phyloP scores from a whole-genome alignment of 1,140 invertebrate genomes.

The Diachasma alloeum region DNA sequence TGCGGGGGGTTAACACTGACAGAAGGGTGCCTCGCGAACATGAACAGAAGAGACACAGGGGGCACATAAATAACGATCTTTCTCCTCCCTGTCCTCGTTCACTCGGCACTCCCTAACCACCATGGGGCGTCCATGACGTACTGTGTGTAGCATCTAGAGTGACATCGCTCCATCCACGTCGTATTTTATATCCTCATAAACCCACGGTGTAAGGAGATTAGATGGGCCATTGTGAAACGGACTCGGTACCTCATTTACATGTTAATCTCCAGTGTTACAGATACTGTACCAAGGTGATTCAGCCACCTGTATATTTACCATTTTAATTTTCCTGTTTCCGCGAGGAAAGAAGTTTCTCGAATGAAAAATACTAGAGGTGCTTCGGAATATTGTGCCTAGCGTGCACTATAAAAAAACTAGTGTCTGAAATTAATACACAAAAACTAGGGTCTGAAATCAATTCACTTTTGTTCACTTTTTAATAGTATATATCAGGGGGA shows the following conservation, averaged over 20 bases:
- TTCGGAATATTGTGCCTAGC: too few species aligned
- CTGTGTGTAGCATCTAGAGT: slow-evolving; percentile 43
- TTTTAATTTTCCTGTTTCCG: not conserved
- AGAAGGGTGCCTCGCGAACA: slow-evolving; percentile 1
- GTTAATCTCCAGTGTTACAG: slow-evolving; percentile 43
- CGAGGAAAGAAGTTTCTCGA: too few species aligned
- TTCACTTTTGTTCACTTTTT: too few species aligned
- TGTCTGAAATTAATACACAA: too few species aligned
- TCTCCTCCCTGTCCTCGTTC: slow-evolving; percentile 10
- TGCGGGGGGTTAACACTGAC: not conserved
- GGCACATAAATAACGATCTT: slow-evolving; percentile 14
- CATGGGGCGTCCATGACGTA: slow-evolving; percentile 28
- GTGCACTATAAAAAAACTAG: too few species aligned
- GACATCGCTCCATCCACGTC: slow-evolving; percentile 50
- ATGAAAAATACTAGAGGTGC: too few species aligned
- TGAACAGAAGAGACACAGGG: slow-evolving; percentile 12
- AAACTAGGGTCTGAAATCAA: too few species aligned
- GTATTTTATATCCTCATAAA: slow-evolving; percentile 47
- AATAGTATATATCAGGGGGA: too few species aligned
- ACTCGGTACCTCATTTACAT: slow-evolving; percentile 53
- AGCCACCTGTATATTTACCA: not conserved
- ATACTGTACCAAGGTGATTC: not conserved
- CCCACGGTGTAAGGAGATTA: slow-evolving; percentile 50
- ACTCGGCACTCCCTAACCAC: slow-evolving; percentile 15
- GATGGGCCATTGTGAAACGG: slow-evolving; percentile 48